A percentile compares a stretch with the other conserved stretches of the same genome.
phyloP scores from a whole-genome alignment of 2,888 invertebrate species.

The Argyresthia albistria region DNA sequence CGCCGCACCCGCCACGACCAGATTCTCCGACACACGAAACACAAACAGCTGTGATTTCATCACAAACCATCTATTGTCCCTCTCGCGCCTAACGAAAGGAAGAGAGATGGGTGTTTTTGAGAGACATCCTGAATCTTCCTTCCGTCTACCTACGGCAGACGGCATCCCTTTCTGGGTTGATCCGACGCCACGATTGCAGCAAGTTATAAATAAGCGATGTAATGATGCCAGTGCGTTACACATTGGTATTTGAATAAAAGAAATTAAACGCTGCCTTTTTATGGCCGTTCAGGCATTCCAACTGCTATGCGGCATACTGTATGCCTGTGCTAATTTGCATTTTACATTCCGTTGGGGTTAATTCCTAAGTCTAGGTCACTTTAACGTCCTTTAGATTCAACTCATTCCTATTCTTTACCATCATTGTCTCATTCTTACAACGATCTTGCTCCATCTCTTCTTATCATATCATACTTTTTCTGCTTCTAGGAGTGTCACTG shows the following conservation, averaged over 20 bases:
- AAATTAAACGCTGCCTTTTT: no score
- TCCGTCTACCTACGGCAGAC: background rate
- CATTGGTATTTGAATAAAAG: background rate
- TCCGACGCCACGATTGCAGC: background rate
- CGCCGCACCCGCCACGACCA: background rate
- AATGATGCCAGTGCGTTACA: background rate
- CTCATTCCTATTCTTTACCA: no score
- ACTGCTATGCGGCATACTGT: no score
- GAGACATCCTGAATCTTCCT: background rate
- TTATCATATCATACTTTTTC: no score
- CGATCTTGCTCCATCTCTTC: no score
- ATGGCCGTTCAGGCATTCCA: no score
- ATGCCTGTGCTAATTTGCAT: no score
- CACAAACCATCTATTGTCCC: background rate
- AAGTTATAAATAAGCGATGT: background rate
- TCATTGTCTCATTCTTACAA: no score
- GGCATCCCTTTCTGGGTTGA: background rate
- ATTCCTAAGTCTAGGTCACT: no score
- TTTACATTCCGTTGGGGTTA: no score
- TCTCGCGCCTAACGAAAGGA: background rate
- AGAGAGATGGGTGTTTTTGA: background rate
- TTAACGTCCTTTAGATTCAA: no score
- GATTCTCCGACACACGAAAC: background rate
- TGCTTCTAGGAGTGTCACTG: no score
- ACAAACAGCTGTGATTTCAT: background rate